Evolutionary conservation across 2,797 vertebrate genomes (phyloP), one percentile per base, ranked within the genome.

Genomic region (Hyperoplus lanceolatus): DNA sequence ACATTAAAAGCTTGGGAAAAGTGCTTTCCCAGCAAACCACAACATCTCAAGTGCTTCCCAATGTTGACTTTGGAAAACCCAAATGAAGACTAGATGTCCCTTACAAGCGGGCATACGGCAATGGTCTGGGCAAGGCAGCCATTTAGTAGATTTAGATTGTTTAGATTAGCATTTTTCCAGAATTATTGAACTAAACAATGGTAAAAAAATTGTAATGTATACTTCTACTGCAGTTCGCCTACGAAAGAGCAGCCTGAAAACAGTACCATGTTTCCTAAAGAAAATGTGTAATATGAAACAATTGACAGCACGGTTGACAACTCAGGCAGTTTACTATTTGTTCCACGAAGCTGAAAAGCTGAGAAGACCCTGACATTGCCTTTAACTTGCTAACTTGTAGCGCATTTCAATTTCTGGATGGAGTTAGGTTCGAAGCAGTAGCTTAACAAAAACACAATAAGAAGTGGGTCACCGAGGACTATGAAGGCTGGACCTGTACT

Each of bases 41-140:
- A 72, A 60, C 15, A 42, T 65, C 59, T 64, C 36, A 61, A 57
- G n/a, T 48, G 50, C 48, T 73, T 73, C 48, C 66, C 58, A 53
- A 6, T 45, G 51, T 73, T 75, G 38, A 65, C 75, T 65, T 68
- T 79, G 36, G 57, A 74, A 73, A 83, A 80, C 36, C 46, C 59
- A 64, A 75, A 68, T 68, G 68, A 38, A 68, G 45, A 54, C 21
- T 45, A 1, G 15, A 59, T 36, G 57, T 77, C 56, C 3, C 0
- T 63, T 53, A 66, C 10, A 65, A 29, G 55, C 41, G 7, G 1
- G 6, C 55, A 2, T 4, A 29, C 14, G 48, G 66, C 54, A 36
- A 43, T 6, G 46, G 39, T 7, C 8, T 43, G 16, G 48, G 41
- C 0, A 45, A 51, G 21, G 12, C 29, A 29, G 29, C 13, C 16